Evolutionary conservation across 2,797 vertebrate genomes (phyloP).

Genomic region (Hemibagrus guttatus): DNA sequence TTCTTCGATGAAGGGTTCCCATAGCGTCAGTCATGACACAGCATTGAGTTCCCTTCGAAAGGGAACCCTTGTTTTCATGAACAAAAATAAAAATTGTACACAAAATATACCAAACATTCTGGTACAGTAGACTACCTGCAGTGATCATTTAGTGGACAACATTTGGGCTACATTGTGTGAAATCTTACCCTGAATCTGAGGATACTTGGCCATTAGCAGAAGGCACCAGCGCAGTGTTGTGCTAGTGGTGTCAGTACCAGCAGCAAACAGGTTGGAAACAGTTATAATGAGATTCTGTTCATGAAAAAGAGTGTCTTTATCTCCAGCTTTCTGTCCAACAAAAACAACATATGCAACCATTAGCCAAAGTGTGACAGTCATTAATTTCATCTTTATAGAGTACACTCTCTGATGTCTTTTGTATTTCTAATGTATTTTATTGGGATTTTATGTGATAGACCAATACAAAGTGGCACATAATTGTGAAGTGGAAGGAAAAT

Average conservation of each 20-base stretch:
- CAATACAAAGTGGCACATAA: too few species aligned
- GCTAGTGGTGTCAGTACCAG: slow-evolving; percentile 71
- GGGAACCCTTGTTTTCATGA: too few species aligned
- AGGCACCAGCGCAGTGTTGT: slow-evolving; percentile 68
- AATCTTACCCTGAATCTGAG: slow-evolving; percentile 67
- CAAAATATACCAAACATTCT: too few species aligned
- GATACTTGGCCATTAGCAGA: slow-evolving; percentile 74
- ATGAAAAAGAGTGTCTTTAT: slow-evolving; percentile 50
- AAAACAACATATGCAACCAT: background rate
- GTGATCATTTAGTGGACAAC: background rate
- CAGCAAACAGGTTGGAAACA: slow-evolving; percentile 67
- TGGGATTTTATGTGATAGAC: too few species aligned
- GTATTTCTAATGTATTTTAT: too few species aligned
- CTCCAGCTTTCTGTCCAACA: slow-evolving; percentile 53
- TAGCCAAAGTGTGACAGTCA: background rate
- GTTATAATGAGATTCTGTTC: slow-evolving; percentile 61
- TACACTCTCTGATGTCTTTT: too few species aligned
- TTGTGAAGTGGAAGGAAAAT: too few species aligned
- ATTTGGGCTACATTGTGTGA: background rate
- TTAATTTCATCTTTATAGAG: background rate
- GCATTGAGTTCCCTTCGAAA: too few species aligned
- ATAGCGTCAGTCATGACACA: too few species aligned
- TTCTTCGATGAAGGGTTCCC: too few species aligned
- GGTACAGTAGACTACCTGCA: too few species aligned
- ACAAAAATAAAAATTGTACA: too few species aligned